phyloP scores from a whole-genome alignment of 2,797 vertebrate species.

The Oceanodroma leucorhoa region DNA sequence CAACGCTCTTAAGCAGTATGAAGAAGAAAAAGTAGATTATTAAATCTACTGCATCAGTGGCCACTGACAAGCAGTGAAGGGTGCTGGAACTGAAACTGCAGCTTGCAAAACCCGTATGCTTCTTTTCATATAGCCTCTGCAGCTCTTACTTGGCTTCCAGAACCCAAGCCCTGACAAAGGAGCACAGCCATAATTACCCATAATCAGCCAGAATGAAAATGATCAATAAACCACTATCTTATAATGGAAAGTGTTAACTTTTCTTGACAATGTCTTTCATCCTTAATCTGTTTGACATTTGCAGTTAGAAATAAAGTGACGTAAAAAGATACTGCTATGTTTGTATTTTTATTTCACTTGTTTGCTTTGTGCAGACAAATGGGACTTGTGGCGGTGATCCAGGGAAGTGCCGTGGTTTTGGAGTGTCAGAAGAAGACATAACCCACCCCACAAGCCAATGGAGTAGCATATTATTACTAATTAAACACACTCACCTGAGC shows the following conservation, averaged over 20 bases:
- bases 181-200: background rate
- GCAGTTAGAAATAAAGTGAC: constrained; percentile 34
- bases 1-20: background rate
- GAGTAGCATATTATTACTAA: background rate
- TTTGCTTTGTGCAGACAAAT: constrained; percentile 32
- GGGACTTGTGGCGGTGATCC: background rate
- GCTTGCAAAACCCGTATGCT: background rate
- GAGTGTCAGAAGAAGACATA: background rate
- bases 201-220: background rate
- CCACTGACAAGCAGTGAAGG: background rate
- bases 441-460: background rate
- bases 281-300: constrained; percentile 45
- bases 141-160: background rate
- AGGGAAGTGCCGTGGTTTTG: background rate
- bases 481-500: background rate
- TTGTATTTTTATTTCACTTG: constrained; percentile 31
- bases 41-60: background rate
- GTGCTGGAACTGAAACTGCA: background rate
- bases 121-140: background rate
- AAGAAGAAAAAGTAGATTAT: background rate
- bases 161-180: background rate
- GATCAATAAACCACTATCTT: background rate
- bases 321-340: background rate
- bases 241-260: constrained; percentile 1
- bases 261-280: constrained; percentile 1